Evolutionary conservation across 2,888 invertebrate species (phyloP), one percentile per base, ranked within the genome.

Genomic region (Exephanes ischioxanthus): DNA sequence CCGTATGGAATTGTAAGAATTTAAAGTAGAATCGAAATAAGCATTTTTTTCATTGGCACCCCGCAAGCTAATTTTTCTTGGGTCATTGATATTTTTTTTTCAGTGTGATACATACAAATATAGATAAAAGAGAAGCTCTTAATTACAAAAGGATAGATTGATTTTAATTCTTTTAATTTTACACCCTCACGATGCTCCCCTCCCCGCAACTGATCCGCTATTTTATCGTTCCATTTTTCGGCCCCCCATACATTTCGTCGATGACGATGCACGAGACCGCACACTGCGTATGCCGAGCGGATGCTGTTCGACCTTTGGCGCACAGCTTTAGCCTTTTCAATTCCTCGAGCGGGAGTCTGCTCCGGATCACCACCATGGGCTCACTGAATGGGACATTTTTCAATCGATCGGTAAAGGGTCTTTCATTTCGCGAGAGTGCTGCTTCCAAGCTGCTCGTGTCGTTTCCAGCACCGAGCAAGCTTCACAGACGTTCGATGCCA

Each of bases 341-440:
- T 78, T 37, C 61, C n/a, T 3, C 53, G 72, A 5, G 33, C 22
- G 11, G 4, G 45, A 66, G 58, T 58, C 26, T 33, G 68, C 51
- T 61, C 26, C 53, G 41, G 53, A 75, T 83, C 68, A 63, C 53
- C 53, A 55, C 0, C 41, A 45, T 11, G 11, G 30, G 45, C 79
- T 83, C 51, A 30, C 70, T 37, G 22, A 79, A 63, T 61, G 73
- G 73, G 73, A 75, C 73, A 79, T 63, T 83, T 79, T 83, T 70
- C 68, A 70, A 79, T 83, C 68, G 68, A 70, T 33, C 53, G 41
- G 61, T 61, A 61, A 63, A 48, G 68, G 61, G 48, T 75, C 79
- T 79, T 73, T 70, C 58, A 79, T 83, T 79, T 75, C 51, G 37
- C 51, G 30, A 53, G 53, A 75, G 78, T 61, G 61, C 71, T 70